Evolutionary conservation across 1,140 invertebrate species (phyloP).

Genomic region (Eumeta japonica): DNA sequence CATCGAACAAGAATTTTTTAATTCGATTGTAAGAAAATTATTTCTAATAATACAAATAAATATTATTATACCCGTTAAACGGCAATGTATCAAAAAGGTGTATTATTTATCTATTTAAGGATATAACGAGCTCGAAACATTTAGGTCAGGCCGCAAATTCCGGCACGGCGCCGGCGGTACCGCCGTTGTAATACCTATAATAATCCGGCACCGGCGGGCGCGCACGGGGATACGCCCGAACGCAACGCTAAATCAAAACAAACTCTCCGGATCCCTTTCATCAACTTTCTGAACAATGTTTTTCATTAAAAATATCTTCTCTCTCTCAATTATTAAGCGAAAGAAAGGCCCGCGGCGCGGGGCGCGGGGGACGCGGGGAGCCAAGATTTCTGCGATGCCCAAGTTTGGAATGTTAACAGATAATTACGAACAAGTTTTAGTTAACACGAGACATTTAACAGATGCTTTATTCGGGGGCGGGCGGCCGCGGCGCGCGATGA

Average conservation of each 20-base stretch:
- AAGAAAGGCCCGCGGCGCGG: conserved; percentile 46
- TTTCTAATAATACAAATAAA: background rate
- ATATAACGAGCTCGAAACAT: no score
- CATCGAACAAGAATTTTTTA: no score
- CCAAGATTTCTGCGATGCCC: conserved; percentile 48
- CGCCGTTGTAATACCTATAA: no score
- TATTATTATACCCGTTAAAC: background rate
- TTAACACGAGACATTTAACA: conserved; percentile 56
- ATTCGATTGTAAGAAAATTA: no score
- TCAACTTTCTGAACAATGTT: conserved; percentile 52
- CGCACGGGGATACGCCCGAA: conserved; percentile 41
- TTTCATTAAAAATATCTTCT: conserved; percentile 55
- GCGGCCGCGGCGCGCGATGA: conserved; percentile 46
- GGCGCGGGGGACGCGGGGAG: conserved; percentile 31
- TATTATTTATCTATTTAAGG: background rate
- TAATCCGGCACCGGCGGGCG: conserved; percentile 9
- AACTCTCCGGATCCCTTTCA: conserved; percentile 49
- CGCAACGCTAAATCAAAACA: conserved; percentile 51
- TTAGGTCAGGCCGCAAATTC: no score
- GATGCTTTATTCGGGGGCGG: conserved; percentile 51
- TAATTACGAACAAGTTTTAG: conserved; percentile 55
- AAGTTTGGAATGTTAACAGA: conserved; percentile 56
- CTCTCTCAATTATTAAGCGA: conserved; percentile 50
- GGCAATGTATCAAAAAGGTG: background rate
- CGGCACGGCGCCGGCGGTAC: no score